Conservation (phyloP, 2,888 invertebrate species). For the Geophilus truncorum region DNA sequence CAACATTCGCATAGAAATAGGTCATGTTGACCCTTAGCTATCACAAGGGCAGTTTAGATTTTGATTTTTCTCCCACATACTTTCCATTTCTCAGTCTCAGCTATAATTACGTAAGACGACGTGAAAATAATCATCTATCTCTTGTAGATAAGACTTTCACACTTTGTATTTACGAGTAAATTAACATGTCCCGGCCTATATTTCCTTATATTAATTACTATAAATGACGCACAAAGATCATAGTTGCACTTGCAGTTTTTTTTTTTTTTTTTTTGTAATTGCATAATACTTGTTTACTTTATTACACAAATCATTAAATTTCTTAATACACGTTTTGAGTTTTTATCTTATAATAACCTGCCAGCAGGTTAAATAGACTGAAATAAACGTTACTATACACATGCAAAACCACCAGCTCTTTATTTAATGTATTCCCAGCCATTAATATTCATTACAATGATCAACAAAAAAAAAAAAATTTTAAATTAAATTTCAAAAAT, state of each 20-base stretch:
- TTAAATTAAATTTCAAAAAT: background rate
- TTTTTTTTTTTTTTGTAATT: background rate
- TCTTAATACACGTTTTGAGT: background rate
- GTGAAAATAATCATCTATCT: background rate
- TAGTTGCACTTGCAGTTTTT: background rate
- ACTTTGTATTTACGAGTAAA: background rate
- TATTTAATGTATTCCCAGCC: background rate
- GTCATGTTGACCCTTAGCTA: slow-evolving; percentile 2
- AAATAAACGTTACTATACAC: background rate
- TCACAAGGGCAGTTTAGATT: background rate
- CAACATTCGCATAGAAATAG: background rate
- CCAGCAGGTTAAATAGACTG: background rate
- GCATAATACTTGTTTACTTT: background rate
- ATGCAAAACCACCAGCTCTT: background rate
- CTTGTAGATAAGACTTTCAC: background rate
- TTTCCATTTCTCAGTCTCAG: background rate
- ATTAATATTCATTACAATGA: background rate
- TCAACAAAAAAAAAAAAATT: background rate
- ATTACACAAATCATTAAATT: background rate
- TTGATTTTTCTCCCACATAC: background rate
- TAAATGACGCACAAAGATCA: background rate
- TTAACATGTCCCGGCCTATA: background rate
- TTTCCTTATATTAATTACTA: background rate
- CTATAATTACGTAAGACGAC: background rate
- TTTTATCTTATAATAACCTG: background rate